Base-by-base conservation (phyloP, 2,888 invertebrate genomes). In the Argynnis bischoffii region DNA sequence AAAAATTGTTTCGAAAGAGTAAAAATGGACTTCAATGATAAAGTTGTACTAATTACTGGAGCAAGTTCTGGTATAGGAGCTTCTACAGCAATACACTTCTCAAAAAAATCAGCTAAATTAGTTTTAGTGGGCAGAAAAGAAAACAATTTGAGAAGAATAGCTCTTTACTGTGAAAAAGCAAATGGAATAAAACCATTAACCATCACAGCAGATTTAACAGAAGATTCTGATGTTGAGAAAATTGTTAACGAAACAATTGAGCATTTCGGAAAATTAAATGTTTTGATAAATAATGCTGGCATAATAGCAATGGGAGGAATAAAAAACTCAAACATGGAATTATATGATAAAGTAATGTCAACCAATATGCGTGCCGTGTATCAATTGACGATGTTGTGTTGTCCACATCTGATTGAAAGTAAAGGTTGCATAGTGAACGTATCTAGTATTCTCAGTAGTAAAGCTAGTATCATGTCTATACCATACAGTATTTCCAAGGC, bases 401-500 rank as follows among this genome's bases (percentile, higher is more conserved):
- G 96, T 0, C 98, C 98, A 0, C 95, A 98, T 87, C 90, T 99
- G 21, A 94, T 96, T 13, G 89, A 94, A 82, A 94, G 94, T 0
- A 96, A 97, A 86, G 98, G 98, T 21, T 96, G 95, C 75, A 95
- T 98, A 74, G 97, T 99, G 0, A 99, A 99, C 83, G 95, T 98
- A 0, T 98, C 98, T 6, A 98, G 98, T 83, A 96, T 98, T 3
- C 95, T 95, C 75, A 97, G 99, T 21, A 75, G 93, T 79, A 86
- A 95, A 93, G 77, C 87, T 0, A 88, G 82, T 67, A 95, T 97
- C 0, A 96, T 96, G 73, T 95, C 97, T 1, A 85, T 98, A 64
- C 95, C 98, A 0, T 99, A 99, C 86, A 95, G 95, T 77, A 95
- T 99, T 89, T 98, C 98, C 1, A 99, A 99, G 89, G 94, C 98